phyloP scores from a whole-genome alignment of 1,140 invertebrate species.

The Lithobius niger region DNA sequence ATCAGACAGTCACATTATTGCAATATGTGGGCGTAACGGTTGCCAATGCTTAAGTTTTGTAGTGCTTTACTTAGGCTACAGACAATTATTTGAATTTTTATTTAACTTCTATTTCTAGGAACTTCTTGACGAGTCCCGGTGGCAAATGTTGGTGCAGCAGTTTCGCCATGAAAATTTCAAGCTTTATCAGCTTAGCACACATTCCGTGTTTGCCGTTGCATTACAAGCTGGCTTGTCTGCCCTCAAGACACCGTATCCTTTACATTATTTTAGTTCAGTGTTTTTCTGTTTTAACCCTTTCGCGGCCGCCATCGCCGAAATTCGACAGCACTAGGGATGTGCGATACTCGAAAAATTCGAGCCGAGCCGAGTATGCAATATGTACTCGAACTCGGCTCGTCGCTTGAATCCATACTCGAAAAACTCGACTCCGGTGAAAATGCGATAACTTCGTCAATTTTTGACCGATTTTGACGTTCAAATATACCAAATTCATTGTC shows the following conservation, averaged over 20 bases:
- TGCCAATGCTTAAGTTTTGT: background rate
- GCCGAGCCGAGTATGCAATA: too few species aligned
- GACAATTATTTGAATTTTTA: background rate
- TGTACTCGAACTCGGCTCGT: too few species aligned
- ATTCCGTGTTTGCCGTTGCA: slow-evolving; percentile 81
- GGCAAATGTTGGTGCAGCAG: slow-evolving; percentile 72
- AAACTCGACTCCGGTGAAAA: too few species aligned
- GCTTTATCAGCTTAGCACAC: slow-evolving; percentile 78
- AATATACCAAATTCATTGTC: too few species aligned
- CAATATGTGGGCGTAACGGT: too few species aligned
- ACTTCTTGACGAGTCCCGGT: slow-evolving; percentile 50
- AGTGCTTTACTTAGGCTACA: background rate
- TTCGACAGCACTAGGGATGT: too few species aligned
- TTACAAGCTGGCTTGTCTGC: slow-evolving; percentile 86
- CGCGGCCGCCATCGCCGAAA: too few species aligned
- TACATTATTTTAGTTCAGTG: background rate
- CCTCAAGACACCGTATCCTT: slow-evolving; percentile 68
- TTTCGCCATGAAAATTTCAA: slow-evolving; percentile 89
- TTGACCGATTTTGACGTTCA: too few species aligned
- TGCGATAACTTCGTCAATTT: too few species aligned
- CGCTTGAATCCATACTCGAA: too few species aligned
- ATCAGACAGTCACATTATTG: too few species aligned
- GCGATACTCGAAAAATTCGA: too few species aligned
- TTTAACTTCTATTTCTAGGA: slow-evolving; percentile 29
- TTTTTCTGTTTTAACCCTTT: background rate